Base-by-base conservation (phyloP, 2,888 invertebrate species). In the Hydrotaea cyrtoneurina region DNA sequence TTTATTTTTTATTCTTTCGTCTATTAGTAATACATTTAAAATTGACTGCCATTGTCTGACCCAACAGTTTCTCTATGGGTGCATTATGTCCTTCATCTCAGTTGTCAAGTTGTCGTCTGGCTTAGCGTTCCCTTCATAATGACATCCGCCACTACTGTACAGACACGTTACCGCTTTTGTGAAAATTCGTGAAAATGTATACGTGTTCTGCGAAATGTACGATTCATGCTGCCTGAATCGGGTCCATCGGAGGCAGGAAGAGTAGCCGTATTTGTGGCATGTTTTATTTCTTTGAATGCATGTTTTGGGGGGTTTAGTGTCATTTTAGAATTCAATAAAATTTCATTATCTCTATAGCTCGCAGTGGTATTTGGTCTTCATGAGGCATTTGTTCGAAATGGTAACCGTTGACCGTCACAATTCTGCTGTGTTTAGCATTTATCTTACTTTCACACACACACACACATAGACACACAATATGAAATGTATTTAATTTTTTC, bases 251-350 rank as follows among this genome's bases (percentile, higher is more conserved):
- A 23, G 10, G 43, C 66, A 66, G 13, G 17, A 36, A 31, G 36
- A 39, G 11, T 11, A 11, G 66, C 17, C 17, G 43, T 64, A 76
- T 76, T 77, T 66, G 23, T 55, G 53, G 19, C 53, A 21, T 77
- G 55, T 77, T 66, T 43, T 19, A 19, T 75, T 62, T 31, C 66
- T 66, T 39, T 23, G 23, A 13, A 8, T 31, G 50, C 53, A 17
- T 53, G 46, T 53, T 76, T 36, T 53, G 19, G 31, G 75, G 21
- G 17, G 26, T 75, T 69, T 46, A 13, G 50, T 62, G 62, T 50
- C 62, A 75, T 75, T 75, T 75, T 31, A 13, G 31, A 75, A 75
- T 75, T 75, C 62, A 75, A 64, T 74, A 64, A 64, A 50, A 50
- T 75, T 64, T 23, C 64, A 69, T 69, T 69, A 69, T 46, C 46